These are phyloP conservation scores for Drosophila melanica DNA, from an alignment of 1,140 invertebrate species.

Conservation along the genomic window DNA sequence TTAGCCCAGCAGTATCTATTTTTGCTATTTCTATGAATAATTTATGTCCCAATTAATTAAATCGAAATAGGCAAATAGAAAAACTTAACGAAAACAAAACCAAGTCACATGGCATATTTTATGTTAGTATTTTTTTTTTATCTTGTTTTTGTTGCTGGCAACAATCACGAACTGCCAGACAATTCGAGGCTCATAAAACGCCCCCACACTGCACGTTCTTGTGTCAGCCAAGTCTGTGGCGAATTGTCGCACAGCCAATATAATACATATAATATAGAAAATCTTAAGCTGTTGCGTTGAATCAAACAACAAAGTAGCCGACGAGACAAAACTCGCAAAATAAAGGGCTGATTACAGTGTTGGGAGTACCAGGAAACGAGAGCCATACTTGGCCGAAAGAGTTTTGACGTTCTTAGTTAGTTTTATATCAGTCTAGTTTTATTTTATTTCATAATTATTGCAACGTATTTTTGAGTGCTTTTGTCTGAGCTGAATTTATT, in stretches of 20 bases:
- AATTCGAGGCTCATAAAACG: slow-evolving; percentile 49
- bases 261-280: slow-evolving; percentile 22
- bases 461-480: no score
- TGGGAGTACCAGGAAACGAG: neutral
- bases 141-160: slow-evolving; percentile 22
- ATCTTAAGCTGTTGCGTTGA: slow-evolving; percentile 13
- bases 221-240: slow-evolving; percentile 25
- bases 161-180: slow-evolving; percentile 68
- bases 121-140: neutral
- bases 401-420: no score
- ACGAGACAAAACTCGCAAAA: neutral
- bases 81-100: slow-evolving; percentile 33
- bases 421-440: no score
- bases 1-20: slow-evolving; percentile 31
- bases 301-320: slow-evolving; percentile 8
- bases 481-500: no score
- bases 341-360: neutral
- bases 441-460: no score
- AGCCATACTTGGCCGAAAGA: neutral
- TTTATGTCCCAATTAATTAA: slow-evolving; percentile 68
- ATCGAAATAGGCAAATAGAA: slow-evolving; percentile 56
- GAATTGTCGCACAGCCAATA: slow-evolving; percentile 34
- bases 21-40: slow-evolving; percentile 39
- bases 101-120: slow-evolving; percentile 47
- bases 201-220: slow-evolving; percentile 63